phyloP scores from a whole-genome alignment of 1,140 invertebrate species.

The Dolichoris vasculosae region DNA sequence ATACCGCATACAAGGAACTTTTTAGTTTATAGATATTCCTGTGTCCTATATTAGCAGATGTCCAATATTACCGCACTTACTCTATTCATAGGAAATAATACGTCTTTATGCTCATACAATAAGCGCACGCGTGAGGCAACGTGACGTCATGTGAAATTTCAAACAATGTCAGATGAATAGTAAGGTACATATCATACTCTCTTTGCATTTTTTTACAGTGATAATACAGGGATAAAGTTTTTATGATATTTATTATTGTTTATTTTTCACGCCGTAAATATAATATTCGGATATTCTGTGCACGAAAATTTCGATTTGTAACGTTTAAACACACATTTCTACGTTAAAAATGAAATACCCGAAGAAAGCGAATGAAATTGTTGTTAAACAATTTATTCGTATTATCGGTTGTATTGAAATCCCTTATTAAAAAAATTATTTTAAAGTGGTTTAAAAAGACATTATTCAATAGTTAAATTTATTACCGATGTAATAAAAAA shows the following conservation, averaged over 20 bases:
- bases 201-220: not conserved
- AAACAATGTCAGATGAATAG: conserved; percentile 9
- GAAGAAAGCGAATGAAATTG: too few relatives aligned
- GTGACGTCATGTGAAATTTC: conserved; percentile 13
- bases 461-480: too few relatives aligned
- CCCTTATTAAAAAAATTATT: too few relatives aligned
- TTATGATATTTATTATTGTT: not conserved
- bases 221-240: not conserved
- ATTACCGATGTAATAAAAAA: too few relatives aligned
- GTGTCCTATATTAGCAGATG: conserved; percentile 1
- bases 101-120: not conserved
- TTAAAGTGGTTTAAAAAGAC: too few relatives aligned
- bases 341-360: too few relatives aligned
- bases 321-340: too few relatives aligned
- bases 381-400: too few relatives aligned
- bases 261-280: too few relatives aligned
- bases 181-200: not conserved
- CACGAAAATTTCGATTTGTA: too few relatives aligned
- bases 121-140: not conserved
- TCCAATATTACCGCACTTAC: conserved; percentile 11
- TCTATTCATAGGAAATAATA: conserved; percentile 14
- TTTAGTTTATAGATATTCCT: not conserved
- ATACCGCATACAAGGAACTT: not conserved
- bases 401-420: too few relatives aligned
- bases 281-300: too few relatives aligned